Evolutionary conservation across 2,888 invertebrate species (phyloP).

Genomic region (Emmelina monodactyla): DNA sequence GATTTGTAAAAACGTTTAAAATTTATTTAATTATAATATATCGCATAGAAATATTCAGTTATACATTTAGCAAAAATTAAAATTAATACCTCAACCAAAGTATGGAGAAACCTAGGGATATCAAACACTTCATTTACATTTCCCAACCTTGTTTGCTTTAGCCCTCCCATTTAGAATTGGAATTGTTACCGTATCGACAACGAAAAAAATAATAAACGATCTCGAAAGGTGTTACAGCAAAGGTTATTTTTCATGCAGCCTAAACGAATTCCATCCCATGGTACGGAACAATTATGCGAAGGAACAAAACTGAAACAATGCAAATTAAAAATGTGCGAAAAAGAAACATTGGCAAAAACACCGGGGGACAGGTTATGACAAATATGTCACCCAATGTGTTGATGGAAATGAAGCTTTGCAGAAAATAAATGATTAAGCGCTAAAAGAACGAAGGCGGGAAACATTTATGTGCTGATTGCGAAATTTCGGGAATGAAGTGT

Average conservation of each 20-base stretch:
- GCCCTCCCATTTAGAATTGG: conserved; percentile 2
- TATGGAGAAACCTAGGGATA: background rate
- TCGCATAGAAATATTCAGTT: too few species aligned
- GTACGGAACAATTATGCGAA: conserved; percentile 29
- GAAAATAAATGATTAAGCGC: too few species aligned
- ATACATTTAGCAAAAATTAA: too few species aligned
- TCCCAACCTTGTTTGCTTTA: conserved; percentile 2
- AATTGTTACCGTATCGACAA: conserved; percentile 1
- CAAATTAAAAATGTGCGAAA: conserved; percentile 60
- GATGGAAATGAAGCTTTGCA: conserved; percentile 60
- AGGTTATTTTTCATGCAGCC: conserved; percentile 16
- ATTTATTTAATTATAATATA: too few species aligned
- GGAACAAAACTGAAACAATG: conserved; percentile 49
- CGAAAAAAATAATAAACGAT: background rate
- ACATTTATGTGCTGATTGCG: too few species aligned
- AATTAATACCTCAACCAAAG: too few species aligned
- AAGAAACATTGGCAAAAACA: conserved; percentile 38
- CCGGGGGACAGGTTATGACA: conserved; percentile 53
- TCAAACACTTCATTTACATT: conserved; percentile 4
- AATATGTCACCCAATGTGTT: conserved; percentile 63
- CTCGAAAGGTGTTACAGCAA: background rate
- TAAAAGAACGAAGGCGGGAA: too few species aligned
- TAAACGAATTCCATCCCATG: conserved; percentile 23
- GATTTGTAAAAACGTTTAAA: too few species aligned
- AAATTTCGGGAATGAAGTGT: too few species aligned